Evolutionary conservation across 1,140 invertebrate genomes (phyloP).

Genomic region (Brachionus paranguensis): DNA sequence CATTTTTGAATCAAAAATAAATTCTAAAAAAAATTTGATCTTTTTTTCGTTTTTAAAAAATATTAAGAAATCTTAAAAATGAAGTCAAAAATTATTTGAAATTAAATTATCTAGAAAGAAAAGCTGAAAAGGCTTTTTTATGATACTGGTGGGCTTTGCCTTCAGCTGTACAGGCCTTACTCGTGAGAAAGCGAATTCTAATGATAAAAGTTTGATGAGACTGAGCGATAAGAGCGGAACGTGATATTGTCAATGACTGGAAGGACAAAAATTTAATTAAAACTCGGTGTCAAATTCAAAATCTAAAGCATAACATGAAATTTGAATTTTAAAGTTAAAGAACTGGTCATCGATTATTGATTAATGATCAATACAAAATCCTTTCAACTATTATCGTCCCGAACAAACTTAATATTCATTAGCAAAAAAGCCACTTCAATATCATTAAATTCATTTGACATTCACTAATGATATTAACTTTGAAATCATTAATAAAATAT

Average conservation of each 20-base stretch:
- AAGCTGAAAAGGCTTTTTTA: too few relatives aligned
- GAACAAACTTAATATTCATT: conserved; percentile 30
- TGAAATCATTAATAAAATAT: conserved; percentile 22
- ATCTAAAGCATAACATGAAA: conserved; percentile 2
- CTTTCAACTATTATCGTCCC: background rate
- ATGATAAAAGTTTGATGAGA: background rate
- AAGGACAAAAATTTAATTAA: conserved; percentile 9
- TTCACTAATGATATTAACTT: conserved; percentile 37
- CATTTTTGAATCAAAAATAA: too few relatives aligned
- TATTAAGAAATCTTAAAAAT: too few relatives aligned
- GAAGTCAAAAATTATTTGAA: too few relatives aligned
- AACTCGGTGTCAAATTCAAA: conserved; percentile 16
- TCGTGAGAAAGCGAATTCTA: background rate
- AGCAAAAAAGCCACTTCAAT: conserved; percentile 17
- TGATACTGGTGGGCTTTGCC: background rate
- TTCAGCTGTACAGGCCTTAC: background rate
- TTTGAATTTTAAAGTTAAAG: background rate
- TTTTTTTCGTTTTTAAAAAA: too few relatives aligned
- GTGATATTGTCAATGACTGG: background rate
- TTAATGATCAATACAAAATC: conserved; percentile 12
- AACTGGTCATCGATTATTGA: background rate
- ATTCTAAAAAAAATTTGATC: too few relatives aligned
- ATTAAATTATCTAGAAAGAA: too few relatives aligned
- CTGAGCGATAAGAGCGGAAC: background rate
- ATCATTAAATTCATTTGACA: conserved; percentile 36